A percentile compares a stretch with the other conserved stretches of the same genome.
Evolutionary conservation across 1,140 invertebrate species (phyloP).

Genomic region (Euura lappo): DNA sequence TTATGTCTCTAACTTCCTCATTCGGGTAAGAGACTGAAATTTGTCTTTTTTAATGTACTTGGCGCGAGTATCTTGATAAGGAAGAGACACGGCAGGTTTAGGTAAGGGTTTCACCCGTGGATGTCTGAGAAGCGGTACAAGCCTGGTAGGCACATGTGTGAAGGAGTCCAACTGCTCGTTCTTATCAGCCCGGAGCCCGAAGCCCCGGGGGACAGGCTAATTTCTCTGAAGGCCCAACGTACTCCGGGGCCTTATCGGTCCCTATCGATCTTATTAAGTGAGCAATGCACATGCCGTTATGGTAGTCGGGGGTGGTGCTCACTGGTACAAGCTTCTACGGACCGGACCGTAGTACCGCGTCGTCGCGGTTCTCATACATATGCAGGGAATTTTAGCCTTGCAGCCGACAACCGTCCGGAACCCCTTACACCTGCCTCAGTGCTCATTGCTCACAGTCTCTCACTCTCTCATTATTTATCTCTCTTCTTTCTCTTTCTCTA

Average conservation of each 20-base stretch:
- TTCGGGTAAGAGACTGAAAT: too few relatives aligned
- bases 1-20: too few relatives aligned
- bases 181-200: background rate
- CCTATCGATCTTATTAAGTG: slow-evolving; percentile 53
- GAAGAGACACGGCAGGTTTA: too few relatives aligned
- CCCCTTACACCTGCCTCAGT: background rate
- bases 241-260: slow-evolving; percentile 25
- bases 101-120: too few relatives aligned
- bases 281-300: slow-evolving; percentile 51
- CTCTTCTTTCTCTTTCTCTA: too few relatives aligned
- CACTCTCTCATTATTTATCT: too few relatives aligned
- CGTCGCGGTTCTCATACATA: slow-evolving; percentile 1
- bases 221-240: slow-evolving; percentile 2
- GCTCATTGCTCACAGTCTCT: background rate
- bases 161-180: background rate
- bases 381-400: background rate
- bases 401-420: background rate
- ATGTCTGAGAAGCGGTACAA: too few relatives aligned
- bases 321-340: background rate
- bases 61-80: too few relatives aligned
- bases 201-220: slow-evolving; percentile 6
- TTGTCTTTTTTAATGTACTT: too few relatives aligned
- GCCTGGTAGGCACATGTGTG: too few relatives aligned
- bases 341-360: background rate
- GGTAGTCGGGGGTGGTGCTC: background rate